Percentiles rank a stretch among this genome's conserved stretches.
phyloP scores from a whole-genome alignment of 2,113 vertebrate genomes.

The Centropus unirufus region DNA sequence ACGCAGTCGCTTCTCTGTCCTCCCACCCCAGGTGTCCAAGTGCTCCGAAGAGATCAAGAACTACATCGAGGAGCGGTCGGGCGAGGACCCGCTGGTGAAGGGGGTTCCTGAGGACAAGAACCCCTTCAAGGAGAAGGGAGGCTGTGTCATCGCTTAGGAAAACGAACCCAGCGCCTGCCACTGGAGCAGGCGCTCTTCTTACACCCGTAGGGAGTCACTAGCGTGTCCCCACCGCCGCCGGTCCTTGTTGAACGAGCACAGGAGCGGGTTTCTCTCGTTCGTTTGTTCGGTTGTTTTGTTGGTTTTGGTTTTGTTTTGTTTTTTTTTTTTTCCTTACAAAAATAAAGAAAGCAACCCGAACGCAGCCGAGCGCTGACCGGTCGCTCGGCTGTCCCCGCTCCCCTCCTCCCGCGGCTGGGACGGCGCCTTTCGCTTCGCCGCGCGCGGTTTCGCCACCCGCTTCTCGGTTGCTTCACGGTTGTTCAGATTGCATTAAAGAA shows the following conservation, averaged over 20 bases:
- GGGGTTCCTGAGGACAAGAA: constrained; percentile 93
- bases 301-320: not conserved
- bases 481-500: constrained; percentile 41
- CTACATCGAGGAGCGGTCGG: constrained; percentile 87
- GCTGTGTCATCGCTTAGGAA: constrained; percentile 90
- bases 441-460: not conserved
- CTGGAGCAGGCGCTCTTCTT: not conserved
- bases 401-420: not conserved
- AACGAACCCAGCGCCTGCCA: not conserved
- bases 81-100: constrained; percentile 89
- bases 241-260: not conserved
- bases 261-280: not conserved
- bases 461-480: constrained; percentile 18
- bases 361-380: not conserved
- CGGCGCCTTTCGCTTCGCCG: not conserved
- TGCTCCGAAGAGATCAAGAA: constrained; percentile 95
- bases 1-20: not conserved
- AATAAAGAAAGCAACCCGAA: not conserved
- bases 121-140: constrained; percentile 96
- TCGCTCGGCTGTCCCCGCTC: not conserved
- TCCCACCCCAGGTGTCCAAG: constrained; percentile 88
- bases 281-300: no score
- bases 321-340: not conserved
- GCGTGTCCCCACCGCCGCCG: not conserved
- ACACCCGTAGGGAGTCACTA: not conserved